Percentiles rank a stretch among this genome's conserved stretches.
These are phyloP conservation scores for Pelobates cultripes DNA, from an alignment of 2,797 vertebrate species.

Conservation along the genomic window DNA sequence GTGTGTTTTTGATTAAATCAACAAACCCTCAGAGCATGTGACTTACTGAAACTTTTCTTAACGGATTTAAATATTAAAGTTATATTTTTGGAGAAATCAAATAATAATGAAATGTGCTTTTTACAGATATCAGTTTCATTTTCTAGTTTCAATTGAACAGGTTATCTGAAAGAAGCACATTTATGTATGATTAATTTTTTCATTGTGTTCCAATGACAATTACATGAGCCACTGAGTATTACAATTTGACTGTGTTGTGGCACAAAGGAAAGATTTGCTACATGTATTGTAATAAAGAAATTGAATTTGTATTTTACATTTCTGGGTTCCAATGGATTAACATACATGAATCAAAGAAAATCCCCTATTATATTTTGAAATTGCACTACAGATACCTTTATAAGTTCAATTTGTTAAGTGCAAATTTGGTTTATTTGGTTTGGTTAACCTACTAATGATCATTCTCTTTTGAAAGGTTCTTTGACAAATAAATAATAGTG, in stretches of 20 bases:
- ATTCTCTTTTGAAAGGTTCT: neutral
- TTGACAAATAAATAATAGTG: neutral
- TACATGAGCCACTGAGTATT: constrained; percentile 52
- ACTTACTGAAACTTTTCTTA: constrained; percentile 28
- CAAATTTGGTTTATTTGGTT: neutral
- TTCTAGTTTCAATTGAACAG: constrained; percentile 49
- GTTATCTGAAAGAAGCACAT: constrained; percentile 54
- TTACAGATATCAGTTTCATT: constrained; percentile 54
- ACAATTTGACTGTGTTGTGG: constrained; percentile 30
- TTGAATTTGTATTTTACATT: constrained; percentile 31
- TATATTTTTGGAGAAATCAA: constrained; percentile 37
- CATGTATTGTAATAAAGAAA: constrained; percentile 48
- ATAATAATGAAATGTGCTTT: constrained; percentile 50
- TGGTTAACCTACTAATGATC: neutral
- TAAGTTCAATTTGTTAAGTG: neutral
- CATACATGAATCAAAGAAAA: constrained; percentile 37
- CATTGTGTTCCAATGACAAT: constrained; percentile 53
- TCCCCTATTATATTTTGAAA: constrained; percentile 26
- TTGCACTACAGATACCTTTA: constrained; percentile 2
- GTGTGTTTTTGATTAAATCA: neutral
- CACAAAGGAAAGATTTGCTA: constrained; percentile 42
- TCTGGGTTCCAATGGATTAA: constrained; percentile 34
- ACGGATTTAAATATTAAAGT: constrained; percentile 43
- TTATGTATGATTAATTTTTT: constrained; percentile 52
- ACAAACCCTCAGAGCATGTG: neutral